Conservation (phyloP, 2,888 invertebrate genomes). For the Drosophila ustulata region DNA sequence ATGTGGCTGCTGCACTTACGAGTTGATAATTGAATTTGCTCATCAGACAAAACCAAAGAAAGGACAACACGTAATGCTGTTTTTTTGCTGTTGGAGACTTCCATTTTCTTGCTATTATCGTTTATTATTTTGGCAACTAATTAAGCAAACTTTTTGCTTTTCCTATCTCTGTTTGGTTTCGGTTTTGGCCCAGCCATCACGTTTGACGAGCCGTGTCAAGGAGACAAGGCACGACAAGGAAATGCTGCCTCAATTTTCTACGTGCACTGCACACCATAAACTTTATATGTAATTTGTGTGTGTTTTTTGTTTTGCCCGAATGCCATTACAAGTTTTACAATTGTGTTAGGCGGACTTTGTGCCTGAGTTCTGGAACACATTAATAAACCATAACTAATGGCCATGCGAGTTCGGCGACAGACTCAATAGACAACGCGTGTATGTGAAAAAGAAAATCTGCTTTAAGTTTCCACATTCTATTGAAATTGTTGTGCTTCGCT, state of each 20-base stretch:
- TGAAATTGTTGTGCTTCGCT: conserved; percentile 1
- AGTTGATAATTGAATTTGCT: conserved; percentile 68
- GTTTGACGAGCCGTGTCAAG: conserved; percentile 72
- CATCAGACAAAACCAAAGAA: conserved; percentile 33
- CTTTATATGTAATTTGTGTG: conserved; percentile 68
- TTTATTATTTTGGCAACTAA: conserved; percentile 72
- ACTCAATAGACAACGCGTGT: conserved; percentile 14
- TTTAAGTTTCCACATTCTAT: conserved; percentile 28
- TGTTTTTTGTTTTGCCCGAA: conserved; percentile 65
- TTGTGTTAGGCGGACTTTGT: conserved; percentile 64
- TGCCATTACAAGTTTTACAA: conserved; percentile 78
- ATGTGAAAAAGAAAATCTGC: conserved; percentile 6
- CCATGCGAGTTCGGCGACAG: conserved; percentile 33
- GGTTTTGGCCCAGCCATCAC: conserved; percentile 46
- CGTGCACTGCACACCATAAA: conserved; percentile 74
- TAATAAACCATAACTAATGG: conserved; percentile 76
- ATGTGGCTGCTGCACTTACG: conserved; percentile 30
- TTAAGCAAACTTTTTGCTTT: conserved; percentile 73
- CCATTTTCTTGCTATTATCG: conserved; percentile 45
- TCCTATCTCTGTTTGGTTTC: conserved; percentile 42
- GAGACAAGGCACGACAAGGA: conserved; percentile 13
- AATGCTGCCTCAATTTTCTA: conserved; percentile 68
- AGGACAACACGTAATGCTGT: conserved; percentile 28
- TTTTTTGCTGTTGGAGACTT: conserved; percentile 25
- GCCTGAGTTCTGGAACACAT: conserved; percentile 45